Evolutionary conservation across 2,888 invertebrate species (phyloP).

Genomic region (Brenthis daphne): DNA sequence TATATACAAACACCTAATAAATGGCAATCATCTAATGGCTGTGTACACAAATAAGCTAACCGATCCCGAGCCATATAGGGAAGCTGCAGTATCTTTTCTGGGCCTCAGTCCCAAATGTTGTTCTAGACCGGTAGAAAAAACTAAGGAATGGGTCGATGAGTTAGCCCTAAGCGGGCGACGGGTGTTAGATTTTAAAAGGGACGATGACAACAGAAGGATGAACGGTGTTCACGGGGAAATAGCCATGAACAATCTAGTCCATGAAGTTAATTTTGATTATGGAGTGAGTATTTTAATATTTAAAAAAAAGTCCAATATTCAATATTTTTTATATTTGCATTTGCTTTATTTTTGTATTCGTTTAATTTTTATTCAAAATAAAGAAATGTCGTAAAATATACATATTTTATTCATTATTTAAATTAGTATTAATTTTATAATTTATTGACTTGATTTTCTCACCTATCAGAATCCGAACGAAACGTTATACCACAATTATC

Average conservation of each 20-base stretch:
- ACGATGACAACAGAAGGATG: constrained; percentile 55
- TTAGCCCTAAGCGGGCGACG: constrained; percentile 60
- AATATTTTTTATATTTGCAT: no score
- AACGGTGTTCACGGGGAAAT: constrained; percentile 70
- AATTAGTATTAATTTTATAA: no score
- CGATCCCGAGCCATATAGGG: constrained; percentile 66
- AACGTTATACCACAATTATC: constrained; percentile 90
- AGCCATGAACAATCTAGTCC: constrained; percentile 69
- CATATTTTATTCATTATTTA: no score
- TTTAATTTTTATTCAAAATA: no score
- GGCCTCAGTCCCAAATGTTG: constrained; percentile 85
- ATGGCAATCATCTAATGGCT: constrained; percentile 65
- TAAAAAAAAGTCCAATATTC: background rate
- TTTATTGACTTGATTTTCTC: constrained; percentile 5
- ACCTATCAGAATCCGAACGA: constrained; percentile 79
- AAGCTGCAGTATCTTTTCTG: constrained; percentile 67
- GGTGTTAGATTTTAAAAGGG: constrained; percentile 59
- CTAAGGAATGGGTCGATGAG: constrained; percentile 69
- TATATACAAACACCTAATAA: constrained; percentile 89
- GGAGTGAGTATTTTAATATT: constrained; percentile 56
- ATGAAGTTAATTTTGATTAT: constrained; percentile 71
- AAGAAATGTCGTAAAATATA: no score
- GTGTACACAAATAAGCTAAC: constrained; percentile 59
- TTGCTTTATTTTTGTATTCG: no score
- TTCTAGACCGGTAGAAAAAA: constrained; percentile 60